A percentile compares a stretch with the other conserved stretches of the same genome.
phyloP scores from a whole-genome alignment of 1,140 invertebrate genomes.

The Bombus ignitus region DNA sequence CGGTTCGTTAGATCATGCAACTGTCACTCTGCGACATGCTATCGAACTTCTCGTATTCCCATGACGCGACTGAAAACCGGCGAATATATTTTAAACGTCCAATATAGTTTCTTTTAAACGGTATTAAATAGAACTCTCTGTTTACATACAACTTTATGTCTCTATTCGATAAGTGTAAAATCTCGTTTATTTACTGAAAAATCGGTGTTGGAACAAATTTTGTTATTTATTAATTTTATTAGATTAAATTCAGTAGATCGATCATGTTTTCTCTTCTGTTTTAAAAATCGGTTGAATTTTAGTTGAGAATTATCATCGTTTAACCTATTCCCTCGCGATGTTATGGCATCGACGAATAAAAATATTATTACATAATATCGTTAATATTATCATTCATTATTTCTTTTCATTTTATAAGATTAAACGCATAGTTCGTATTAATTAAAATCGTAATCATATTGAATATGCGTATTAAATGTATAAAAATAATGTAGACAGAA shows the following conservation, averaged over 20 bases:
- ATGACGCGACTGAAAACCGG: constrained; percentile 35
- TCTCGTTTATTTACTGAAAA: not conserved
- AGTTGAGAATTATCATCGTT: constrained; percentile 19
- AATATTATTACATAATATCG: constrained; percentile 49
- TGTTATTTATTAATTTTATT: not conserved
- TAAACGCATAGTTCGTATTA: not conserved
- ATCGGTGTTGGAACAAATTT: not conserved
- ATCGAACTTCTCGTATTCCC: constrained; percentile 65
- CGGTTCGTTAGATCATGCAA: constrained; percentile 70
- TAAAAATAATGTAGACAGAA: not conserved
- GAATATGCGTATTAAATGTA: not conserved
- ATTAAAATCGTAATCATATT: not conserved
- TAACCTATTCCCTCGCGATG: not conserved
- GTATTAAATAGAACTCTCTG: not conserved
- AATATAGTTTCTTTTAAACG: not conserved
- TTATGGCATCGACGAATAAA: constrained; percentile 54
- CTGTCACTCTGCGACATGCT: constrained; percentile 66
- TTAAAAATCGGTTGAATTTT: constrained; percentile 28
- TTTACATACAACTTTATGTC: not conserved
- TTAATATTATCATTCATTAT: constrained; percentile 1
- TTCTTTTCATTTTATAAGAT: not conserved
- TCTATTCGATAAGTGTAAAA: not conserved
- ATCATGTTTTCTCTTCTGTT: not conserved
- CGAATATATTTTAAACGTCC: constrained; percentile 41
- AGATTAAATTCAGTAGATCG: not conserved